Evolutionary conservation across 1,140 invertebrate genomes (phyloP), one percentile per base, ranked within the genome.

Genomic region (Macrobrachium nipponense): DNA sequence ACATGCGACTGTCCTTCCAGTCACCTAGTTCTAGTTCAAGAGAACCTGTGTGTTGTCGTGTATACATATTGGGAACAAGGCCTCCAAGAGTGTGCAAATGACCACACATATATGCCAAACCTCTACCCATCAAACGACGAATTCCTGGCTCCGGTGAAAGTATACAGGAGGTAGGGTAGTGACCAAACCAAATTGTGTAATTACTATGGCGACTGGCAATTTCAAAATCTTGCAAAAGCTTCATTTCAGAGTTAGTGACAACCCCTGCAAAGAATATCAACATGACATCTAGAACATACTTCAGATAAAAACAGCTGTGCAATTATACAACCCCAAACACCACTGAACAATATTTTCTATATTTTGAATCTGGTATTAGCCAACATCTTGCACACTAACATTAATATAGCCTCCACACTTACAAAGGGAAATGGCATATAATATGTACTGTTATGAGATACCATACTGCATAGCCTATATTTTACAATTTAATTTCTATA

Each of bases 1-100:
- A 96, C 95, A 96, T 94, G 92, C 97, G 93, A 90, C 95, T 96
- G 90, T 97, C 95, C 92, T 97, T 98, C 97, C 97, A 98, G 92
- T 98, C 97, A 43, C 94, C 96, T 62, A 98, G 92, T 92, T 98
- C 97, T 70, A 98, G 91, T 92, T 98, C 97, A 80, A 98, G 92
- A 90, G 94, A 95, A n/a, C 97, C 97, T 87, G 92, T 93, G 86
- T 95, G 94, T 90, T 97, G 96, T 88, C 96, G 92, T 3, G 96
- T 95, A 90, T 98, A 97, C 97, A 98, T 98, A 87, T 95, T 93
- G 17, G 94, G 94, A 5, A 97, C 94, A 5, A 95, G 89, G 10
- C 95, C 96, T 81, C 93, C 95, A 87, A 98, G 92, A 12, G 94
- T 95, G 91, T 98, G 97, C 87, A 97, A 94, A 92, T 98, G 97